Percentiles rank a stretch among this genome's conserved stretches.
Evolutionary conservation across 2,888 invertebrate species (phyloP).

Genomic region (Fabriciana adippe): DNA sequence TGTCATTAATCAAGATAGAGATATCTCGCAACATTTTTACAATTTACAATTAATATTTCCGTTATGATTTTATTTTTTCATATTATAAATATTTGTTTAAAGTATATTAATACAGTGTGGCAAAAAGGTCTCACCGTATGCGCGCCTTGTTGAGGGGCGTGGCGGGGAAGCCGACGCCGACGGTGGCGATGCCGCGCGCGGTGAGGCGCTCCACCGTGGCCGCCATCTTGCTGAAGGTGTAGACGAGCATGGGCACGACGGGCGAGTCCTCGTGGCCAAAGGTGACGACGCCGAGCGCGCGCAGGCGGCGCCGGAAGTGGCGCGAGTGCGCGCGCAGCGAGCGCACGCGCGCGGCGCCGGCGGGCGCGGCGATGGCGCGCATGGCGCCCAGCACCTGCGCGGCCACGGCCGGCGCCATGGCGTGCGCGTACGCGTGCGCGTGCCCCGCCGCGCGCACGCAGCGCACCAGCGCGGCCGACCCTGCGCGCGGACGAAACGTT

Average conservation of each 20-base stretch:
- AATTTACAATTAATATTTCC: no score
- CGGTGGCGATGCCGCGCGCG: constrained; percentile 92
- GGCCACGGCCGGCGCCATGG: constrained; percentile 89
- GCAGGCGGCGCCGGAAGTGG: constrained; percentile 79
- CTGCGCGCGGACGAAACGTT: constrained; percentile 73
- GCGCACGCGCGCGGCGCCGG: constrained; percentile 85
- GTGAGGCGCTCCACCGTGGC: constrained; percentile 93
- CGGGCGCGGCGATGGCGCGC: constrained; percentile 89
- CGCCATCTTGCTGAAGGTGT: constrained; percentile 97
- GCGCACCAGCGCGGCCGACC: constrained; percentile 88
- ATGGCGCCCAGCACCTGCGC: constrained; percentile 95
- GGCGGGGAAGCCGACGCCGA: constrained; percentile 99
- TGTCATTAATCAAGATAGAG: no score
- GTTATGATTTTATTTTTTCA: no score
- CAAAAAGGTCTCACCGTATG: constrained; percentile 82
- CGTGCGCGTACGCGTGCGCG: constrained; percentile 90
- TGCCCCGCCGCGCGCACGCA: constrained; percentile 92
- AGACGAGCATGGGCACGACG: constrained; percentile 97
- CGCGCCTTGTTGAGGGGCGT: constrained; percentile 96
- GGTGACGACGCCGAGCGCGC: constrained; percentile 94
- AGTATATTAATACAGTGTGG: neutral
- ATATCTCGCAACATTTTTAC: no score
- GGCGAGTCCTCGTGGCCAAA: constrained; percentile 97
- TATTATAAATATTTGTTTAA: neutral
- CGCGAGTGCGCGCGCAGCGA: constrained; percentile 89